Conservation (phyloP, 2,888 invertebrate species). For the Pseudococcus jackbeardsleyi region DNA sequence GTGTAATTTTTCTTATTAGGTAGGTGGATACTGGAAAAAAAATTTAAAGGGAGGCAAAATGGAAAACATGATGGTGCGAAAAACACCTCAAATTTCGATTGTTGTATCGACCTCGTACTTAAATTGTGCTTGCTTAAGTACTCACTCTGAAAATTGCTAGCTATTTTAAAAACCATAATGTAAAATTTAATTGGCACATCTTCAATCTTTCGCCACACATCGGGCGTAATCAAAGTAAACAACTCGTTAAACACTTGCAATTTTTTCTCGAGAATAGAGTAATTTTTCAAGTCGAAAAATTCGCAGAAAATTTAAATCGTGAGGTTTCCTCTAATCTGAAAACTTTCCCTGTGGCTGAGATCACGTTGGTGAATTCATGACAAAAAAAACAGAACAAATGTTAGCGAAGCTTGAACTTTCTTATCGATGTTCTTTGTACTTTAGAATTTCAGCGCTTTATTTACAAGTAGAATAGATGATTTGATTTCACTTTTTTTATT, state of each 20-base stretch:
- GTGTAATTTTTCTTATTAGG: not conserved
- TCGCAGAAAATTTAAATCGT: not conserved
- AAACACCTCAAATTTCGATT: not conserved
- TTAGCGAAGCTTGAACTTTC: no score
- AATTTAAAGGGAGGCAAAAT: not conserved
- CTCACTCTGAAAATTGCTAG: not conserved
- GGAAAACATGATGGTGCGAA: constrained; percentile 28
- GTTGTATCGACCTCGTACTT: not conserved
- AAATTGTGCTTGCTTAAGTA: not conserved
- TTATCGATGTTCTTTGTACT: no score
- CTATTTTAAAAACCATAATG: constrained; percentile 2
- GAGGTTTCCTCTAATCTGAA: no score
- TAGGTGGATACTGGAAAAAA: not conserved
- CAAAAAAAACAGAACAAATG: no score
- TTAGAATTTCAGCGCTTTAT: no score
- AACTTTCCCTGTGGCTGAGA: no score
- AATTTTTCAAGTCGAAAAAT: not conserved
- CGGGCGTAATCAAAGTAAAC: not conserved
- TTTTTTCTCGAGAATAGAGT: not conserved
- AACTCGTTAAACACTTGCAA: not conserved
- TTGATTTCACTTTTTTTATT: not conserved
- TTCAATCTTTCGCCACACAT: not conserved
- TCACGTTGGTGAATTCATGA: no score
- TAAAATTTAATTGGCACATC: constrained; percentile 21
- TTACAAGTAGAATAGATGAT: no score